Conservation (phyloP, 2,113 vertebrate species). For the Crypturellus undulatus region DNA sequence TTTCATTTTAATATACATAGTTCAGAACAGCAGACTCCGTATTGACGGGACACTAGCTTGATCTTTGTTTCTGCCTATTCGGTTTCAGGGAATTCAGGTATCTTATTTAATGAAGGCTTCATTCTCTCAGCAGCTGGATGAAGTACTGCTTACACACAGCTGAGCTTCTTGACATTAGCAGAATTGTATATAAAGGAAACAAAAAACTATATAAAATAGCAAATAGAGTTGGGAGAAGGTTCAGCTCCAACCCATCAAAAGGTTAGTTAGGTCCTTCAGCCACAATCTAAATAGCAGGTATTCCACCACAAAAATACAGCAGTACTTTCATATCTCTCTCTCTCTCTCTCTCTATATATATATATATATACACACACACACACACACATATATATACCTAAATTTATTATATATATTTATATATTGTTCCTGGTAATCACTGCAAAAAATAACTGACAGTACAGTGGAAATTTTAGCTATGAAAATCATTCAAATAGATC, state of each 20-base stretch:
- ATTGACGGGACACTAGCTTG: constrained; percentile 31
- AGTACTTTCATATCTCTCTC: no score
- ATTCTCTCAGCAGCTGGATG: constrained; percentile 8
- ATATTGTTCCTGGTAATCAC: neutral
- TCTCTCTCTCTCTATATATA: no score
- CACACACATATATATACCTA: no score
- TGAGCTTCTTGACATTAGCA: constrained; percentile 37
- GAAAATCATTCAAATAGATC: constrained; percentile 32
- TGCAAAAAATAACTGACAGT: neutral
- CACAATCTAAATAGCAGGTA: neutral
- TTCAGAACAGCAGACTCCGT: neutral
- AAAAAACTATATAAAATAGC: neutral
- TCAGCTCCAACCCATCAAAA: neutral
- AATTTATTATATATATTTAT: no score
- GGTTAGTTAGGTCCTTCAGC: neutral
- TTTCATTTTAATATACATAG: constrained; percentile 24
- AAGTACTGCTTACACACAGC: neutral
- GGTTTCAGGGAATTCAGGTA: constrained; percentile 40
- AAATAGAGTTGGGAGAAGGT: neutral
- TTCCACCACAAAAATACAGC: neutral
- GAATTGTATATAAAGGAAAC: neutral
- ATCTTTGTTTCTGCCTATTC: constrained; percentile 30
- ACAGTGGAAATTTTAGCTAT: constrained; percentile 9
- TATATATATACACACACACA: no score
- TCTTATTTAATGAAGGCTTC: constrained; percentile 51